A percentile compares a stretch with the other conserved stretches of the same genome.
These are phyloP conservation scores for Tinamus major DNA, from an alignment of 2,797 vertebrate species.

Conservation along the genomic window DNA sequence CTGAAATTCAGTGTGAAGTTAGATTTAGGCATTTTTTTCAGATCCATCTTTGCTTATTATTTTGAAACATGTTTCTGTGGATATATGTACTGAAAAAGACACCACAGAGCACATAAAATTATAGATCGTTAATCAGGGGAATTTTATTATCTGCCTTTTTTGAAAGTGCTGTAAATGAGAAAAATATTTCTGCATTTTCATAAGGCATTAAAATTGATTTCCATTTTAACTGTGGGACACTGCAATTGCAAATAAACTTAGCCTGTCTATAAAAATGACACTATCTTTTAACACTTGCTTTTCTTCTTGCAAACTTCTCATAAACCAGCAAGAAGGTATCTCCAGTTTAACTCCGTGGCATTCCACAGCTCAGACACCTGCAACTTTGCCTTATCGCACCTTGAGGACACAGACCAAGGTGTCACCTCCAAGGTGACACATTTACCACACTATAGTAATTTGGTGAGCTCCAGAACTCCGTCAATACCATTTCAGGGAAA, in stretches of 20 bases:
- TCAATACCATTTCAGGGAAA: background rate
- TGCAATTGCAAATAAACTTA: constrained; percentile 61
- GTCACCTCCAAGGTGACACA: background rate
- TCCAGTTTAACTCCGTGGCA: background rate
- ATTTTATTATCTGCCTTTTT: constrained; percentile 60
- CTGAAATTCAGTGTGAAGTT: background rate
- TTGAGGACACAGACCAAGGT: background rate
- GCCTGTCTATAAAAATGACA: constrained; percentile 56
- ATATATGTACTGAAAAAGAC: background rate
- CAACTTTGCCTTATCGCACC: rapidly evolving
- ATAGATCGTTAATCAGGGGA: constrained; percentile 10
- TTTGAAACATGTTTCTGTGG: background rate
- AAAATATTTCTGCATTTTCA: constrained; percentile 56
- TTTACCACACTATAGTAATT: background rate
- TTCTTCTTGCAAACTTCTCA: constrained; percentile 11
- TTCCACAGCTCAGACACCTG: background rate
- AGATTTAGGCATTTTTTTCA: background rate
- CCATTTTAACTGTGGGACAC: constrained; percentile 54
- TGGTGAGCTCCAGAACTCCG: background rate
- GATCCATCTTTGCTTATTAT: background rate
- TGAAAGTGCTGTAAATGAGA: constrained; percentile 66
- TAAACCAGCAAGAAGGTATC: background rate
- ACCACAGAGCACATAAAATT: constrained; percentile 46
- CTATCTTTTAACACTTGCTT: constrained; percentile 51
- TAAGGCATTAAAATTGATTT: constrained; percentile 73